Percentiles rank a stretch among this genome's conserved stretches.
phyloP scores from a whole-genome alignment of 2,797 vertebrate species.

The Cuniculus paca region DNA sequence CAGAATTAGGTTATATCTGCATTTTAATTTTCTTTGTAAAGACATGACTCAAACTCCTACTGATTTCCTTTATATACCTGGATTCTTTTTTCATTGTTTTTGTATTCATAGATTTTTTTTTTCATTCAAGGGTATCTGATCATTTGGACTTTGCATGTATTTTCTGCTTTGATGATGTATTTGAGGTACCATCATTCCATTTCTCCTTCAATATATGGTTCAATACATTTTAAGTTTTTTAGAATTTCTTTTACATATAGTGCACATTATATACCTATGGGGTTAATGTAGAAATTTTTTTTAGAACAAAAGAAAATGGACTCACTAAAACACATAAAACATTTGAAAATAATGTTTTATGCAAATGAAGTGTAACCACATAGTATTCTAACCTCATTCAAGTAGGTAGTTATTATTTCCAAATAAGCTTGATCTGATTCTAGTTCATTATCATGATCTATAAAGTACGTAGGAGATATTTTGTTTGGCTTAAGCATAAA shows the following conservation, averaged over 20 bases:
- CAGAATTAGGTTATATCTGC: neutral
- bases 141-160: neutral
- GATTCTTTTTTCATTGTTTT: neutral
- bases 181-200: neutral
- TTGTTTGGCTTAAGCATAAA: constrained; percentile 6
- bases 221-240: neutral
- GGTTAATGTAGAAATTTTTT: neutral
- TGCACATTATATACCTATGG: neutral
- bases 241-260: constrained; percentile 29
- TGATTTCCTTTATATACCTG: neutral
- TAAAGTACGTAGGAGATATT: neutral
- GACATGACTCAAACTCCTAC: constrained; percentile 32
- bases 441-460: neutral
- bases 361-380: constrained; percentile 16
- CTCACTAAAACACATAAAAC: constrained; percentile 26
- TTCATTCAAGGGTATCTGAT: neutral
- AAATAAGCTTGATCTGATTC: constrained; percentile 7
- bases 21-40: constrained; percentile 12
- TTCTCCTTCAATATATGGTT: neutral
- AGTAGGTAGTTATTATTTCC: constrained; percentile 14
- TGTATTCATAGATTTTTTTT: neutral
- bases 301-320: constrained; percentile 30
- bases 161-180: neutral
- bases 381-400: constrained; percentile 12
- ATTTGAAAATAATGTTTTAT: constrained; percentile 38